phyloP scores from a whole-genome alignment of 2,888 invertebrate genomes.

The Chymomyza procnemis region DNA sequence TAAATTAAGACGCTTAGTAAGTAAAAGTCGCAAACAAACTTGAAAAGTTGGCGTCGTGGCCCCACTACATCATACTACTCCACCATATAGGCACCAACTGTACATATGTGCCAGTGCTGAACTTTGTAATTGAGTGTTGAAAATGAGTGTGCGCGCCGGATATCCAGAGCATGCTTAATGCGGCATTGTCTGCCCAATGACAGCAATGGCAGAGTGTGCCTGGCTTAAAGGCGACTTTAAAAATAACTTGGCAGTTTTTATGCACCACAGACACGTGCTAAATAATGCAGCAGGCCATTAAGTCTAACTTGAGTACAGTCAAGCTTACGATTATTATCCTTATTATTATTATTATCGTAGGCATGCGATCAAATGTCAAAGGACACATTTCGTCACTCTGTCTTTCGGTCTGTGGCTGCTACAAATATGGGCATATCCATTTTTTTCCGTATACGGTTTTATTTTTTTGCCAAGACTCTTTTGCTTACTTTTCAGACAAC shows the following conservation, averaged over 20 bases:
- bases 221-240: conserved; percentile 53
- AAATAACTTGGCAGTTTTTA: conserved; percentile 56
- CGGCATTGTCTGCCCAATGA: conserved; percentile 5
- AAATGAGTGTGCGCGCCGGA: conserved; percentile 10
- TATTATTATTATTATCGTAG: conserved; percentile 33
- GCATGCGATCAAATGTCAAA: conserved; percentile 66
- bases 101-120: conserved; percentile 30
- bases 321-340: conserved; percentile 36
- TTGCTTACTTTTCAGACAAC: conserved; percentile 58
- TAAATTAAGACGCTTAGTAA: conserved; percentile 65
- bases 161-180: conserved; percentile 8
- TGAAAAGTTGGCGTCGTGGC: conserved; percentile 34
- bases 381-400: conserved; percentile 66
- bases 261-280: conserved; percentile 45
- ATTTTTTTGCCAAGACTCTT: conserved; percentile 19
- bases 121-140: conserved; percentile 56
- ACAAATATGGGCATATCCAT: conserved; percentile 52
- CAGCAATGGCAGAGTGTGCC: conserved; percentile 44
- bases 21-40: conserved; percentile 56
- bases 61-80: conserved; percentile 18
- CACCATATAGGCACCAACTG: conserved; percentile 20
- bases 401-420: conserved; percentile 13
- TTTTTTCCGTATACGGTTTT: conserved; percentile 22
- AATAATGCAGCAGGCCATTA: conserved; percentile 68
- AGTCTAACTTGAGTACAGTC: conserved; percentile 18